These are phyloP conservation scores for Chrysemys picta DNA, from an alignment of 2,113 vertebrate genomes.

Conservation along the genomic window DNA sequence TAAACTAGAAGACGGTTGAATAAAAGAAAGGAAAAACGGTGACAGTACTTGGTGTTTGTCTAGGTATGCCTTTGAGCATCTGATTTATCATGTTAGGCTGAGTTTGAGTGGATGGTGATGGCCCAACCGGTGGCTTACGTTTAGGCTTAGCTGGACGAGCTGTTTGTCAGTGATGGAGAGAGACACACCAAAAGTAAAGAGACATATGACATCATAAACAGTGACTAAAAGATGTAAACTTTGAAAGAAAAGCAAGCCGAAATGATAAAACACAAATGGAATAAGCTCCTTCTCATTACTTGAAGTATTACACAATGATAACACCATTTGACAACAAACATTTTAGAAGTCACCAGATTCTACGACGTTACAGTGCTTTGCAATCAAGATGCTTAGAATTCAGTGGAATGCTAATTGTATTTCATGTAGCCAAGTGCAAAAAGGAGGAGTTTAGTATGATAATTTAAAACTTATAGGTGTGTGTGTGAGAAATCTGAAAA, in stretches of 20 bases:
- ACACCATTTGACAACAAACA: slow-evolving; percentile 61
- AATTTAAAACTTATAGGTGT: slow-evolving; percentile 41
- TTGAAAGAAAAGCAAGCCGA: slow-evolving; percentile 78
- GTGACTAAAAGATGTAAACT: slow-evolving; percentile 78
- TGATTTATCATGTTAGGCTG: slow-evolving; percentile 84
- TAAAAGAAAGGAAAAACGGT: slow-evolving; percentile 77
- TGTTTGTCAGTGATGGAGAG: slow-evolving; percentile 78
- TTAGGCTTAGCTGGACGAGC: slow-evolving; percentile 79
- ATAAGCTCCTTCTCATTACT: slow-evolving; percentile 45
- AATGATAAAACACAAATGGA: slow-evolving; percentile 69
- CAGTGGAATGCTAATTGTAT: slow-evolving; percentile 18
- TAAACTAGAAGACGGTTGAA: slow-evolving; percentile 78
- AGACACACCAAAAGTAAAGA: slow-evolving; percentile 82
- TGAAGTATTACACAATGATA: slow-evolving; percentile 42
- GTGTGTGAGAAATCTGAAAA: slow-evolving; percentile 43
- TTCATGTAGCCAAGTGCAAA: slow-evolving; percentile 24
- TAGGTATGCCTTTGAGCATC: slow-evolving; percentile 86
- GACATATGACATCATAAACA: slow-evolving; percentile 82
- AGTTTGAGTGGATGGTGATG: slow-evolving; percentile 80
- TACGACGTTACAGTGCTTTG: neutral
- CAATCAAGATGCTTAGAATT: slow-evolving; percentile 68
- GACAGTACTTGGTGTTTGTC: slow-evolving; percentile 84
- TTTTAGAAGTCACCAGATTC: slow-evolving; percentile 52
- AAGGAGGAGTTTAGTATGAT: slow-evolving; percentile 27
- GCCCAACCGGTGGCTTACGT: slow-evolving; percentile 78